Percentiles rank a stretch among this genome's conserved stretches.
Evolutionary conservation across 2,113 vertebrate species (phyloP).

Genomic region (Fregetta grallaria): DNA sequence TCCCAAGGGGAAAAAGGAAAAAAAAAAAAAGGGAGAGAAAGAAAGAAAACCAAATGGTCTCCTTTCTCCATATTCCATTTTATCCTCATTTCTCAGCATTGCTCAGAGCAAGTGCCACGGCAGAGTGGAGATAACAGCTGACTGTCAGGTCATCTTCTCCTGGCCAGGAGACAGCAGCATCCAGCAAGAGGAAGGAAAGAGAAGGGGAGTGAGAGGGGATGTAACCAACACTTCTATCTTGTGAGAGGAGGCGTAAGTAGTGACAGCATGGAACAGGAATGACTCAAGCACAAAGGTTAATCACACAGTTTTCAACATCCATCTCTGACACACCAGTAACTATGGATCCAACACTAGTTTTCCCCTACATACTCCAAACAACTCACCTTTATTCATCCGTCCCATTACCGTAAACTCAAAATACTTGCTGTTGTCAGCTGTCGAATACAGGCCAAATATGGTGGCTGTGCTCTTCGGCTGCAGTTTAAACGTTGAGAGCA

Average conservation of each 20-base stretch:
- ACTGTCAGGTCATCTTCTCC: background rate
- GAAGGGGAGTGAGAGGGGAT: background rate
- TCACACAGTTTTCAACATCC: background rate
- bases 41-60: background rate
- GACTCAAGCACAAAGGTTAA: background rate
- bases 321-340: background rate
- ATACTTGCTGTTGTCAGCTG: constrained; percentile 85
- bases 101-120: background rate
- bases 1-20: background rate
- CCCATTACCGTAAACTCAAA: constrained; percentile 91
- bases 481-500: constrained; percentile 87
- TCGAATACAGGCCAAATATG: constrained; percentile 86
- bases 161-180: background rate
- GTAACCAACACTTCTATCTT: background rate
- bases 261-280: background rate
- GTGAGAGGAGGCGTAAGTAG: background rate
- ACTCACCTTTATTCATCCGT: constrained; percentile 89
- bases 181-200: background rate
- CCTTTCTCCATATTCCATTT: background rate
- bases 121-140: background rate
- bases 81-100: background rate
- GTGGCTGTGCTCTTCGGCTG: constrained; percentile 83
- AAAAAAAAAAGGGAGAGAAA: background rate
- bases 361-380: background rate
- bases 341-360: background rate